These are phyloP conservation scores for Macrosiphum euphorbiae DNA, from an alignment of 2,888 invertebrate genomes.

Conservation along the genomic window DNA sequence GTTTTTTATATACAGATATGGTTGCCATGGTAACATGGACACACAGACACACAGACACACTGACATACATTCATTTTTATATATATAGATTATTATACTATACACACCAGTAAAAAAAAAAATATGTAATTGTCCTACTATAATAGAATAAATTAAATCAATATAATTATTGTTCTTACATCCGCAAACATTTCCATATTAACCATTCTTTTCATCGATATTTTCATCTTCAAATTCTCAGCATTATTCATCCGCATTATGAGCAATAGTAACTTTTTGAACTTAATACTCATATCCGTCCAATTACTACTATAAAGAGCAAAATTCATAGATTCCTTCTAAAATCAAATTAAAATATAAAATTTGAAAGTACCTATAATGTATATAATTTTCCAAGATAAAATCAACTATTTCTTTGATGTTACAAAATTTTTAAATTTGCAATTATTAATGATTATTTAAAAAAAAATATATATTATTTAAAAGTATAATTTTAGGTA, in stretches of 20 bases:
- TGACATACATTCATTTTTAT: too few relatives aligned
- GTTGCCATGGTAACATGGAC: too few relatives aligned
- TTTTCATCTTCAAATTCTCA: slow-evolving; percentile 17
- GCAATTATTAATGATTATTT: too few relatives aligned
- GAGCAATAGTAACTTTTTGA: slow-evolving; percentile 20
- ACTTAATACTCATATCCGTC: slow-evolving; percentile 16
- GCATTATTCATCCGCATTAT: neutral
- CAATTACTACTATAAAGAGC: slow-evolving; percentile 17
- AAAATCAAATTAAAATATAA: neutral
- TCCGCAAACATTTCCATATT: slow-evolving; percentile 25
- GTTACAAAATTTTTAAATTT: too few relatives aligned
- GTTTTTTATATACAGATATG: too few relatives aligned
- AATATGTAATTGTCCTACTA: too few relatives aligned
- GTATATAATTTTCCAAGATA: neutral
- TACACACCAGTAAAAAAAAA: too few relatives aligned
- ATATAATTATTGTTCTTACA: neutral
- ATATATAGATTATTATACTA: too few relatives aligned
- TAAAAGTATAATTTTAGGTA: too few relatives aligned
- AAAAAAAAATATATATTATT: too few relatives aligned
- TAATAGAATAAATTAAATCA: neutral
- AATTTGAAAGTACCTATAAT: neutral
- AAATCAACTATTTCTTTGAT: neutral
- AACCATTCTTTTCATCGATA: neutral
- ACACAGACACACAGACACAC: too few relatives aligned
- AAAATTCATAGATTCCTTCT: slow-evolving; percentile 19